phyloP scores from a whole-genome alignment of 1,140 invertebrate genomes.

The Neodiprion pinetum region DNA sequence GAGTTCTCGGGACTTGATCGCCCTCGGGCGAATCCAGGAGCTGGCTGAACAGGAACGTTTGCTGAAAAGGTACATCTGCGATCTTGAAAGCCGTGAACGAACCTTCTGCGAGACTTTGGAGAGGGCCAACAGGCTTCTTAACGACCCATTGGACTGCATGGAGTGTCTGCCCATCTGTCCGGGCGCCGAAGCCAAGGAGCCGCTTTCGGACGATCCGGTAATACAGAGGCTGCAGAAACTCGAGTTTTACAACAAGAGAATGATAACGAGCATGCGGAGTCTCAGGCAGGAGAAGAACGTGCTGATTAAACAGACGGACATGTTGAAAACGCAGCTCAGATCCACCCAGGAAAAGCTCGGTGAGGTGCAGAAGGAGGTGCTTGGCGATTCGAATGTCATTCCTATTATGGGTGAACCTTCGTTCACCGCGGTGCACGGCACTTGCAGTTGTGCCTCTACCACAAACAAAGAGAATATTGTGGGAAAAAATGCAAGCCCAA shows the following conservation, averaged over 20 bases:
- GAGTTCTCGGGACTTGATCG: not conserved
- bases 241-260: conserved; percentile 10
- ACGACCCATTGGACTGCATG: not conserved
- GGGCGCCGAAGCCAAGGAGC: not conserved
- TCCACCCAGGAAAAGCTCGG: conserved; percentile 5
- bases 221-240: conserved; percentile 7
- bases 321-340: conserved; percentile 9
- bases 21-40: not conserved
- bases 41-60: conserved; percentile 8
- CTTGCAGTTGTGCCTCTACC: not conserved
- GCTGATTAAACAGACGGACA: conserved; percentile 12
- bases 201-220: not conserved
- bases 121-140: not conserved
- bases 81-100: conserved; percentile 6
- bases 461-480: conserved; percentile 1
- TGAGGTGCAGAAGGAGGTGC: conserved; percentile 1
- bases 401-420: not conserved
- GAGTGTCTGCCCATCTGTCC: not conserved
- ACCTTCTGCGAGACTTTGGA: not conserved
- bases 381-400: not conserved
- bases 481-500: not conserved
- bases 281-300: conserved; percentile 5
- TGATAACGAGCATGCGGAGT: not conserved
- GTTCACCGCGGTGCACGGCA: not conserved
- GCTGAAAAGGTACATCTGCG: not conserved